Evolutionary conservation across 1,140 invertebrate species (phyloP), one percentile per base, ranked within the genome.

Genomic region (Ephestia elutella): DNA sequence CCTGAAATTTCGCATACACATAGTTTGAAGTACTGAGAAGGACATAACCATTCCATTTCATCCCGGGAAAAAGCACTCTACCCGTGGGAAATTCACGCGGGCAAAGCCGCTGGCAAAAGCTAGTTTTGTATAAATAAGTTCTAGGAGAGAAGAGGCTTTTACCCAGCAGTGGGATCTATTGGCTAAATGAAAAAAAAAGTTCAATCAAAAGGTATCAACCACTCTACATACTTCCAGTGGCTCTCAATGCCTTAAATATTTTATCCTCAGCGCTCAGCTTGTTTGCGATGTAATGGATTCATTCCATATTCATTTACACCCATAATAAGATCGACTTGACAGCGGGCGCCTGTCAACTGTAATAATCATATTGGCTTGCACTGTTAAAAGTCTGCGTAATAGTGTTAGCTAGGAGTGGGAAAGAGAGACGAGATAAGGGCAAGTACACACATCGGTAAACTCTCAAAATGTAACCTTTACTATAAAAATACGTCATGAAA

Each of bases 211-310:
- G 51, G 55, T 49, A 51, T 28, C 62, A 77, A 19, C 74, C 75
- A 49, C 78, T 84, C 75, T 54, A 59, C 62, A 62, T 44, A 21
- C 68, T 59, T 61, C 71, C 62, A 19, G 54, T 59, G 63, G 70
- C 70, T 10, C n/a, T 17, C 38, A 72, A 71, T 67, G 64, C 66
- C 78, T 80, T 79, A 78, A 84, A 83, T 80, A 79, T 81, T 75
- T 81, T 83, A 78, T 76, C 75, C 78, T 76, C 78, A 64, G 68
- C 3, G 60, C 63, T 71, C 63, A 70, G 70, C 82, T 85, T 88
- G 85, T 88, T 88, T 88, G 85, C 71, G 80, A 84, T 80, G 83
- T 88, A 88, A 86, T 88, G 83, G 85, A 86, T 88, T 88, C 85
- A 86, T 88, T 86, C 81, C 80, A 82, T 83, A 86, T 88, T 88